Evolutionary conservation across 1,140 invertebrate genomes (phyloP), one percentile per base, ranked within the genome.

Genomic region (Calephelis virginiensis): DNA sequence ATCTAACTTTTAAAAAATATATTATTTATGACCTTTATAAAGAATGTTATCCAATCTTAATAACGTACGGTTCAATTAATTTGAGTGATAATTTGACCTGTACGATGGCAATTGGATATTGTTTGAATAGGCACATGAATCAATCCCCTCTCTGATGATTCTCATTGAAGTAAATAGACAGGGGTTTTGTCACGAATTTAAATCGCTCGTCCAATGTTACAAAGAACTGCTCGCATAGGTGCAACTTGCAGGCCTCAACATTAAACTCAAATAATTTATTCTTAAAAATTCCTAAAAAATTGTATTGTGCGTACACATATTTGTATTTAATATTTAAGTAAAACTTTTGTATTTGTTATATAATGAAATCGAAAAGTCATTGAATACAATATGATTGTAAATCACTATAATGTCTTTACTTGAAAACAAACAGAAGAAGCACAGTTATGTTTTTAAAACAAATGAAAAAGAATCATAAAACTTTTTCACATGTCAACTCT

Each of bases 141-240:
- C 49, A 65, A 45, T 50, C 63, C 49, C 50, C 63, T 64, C 17
- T 56, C 63, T 64, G 49, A 17, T 13, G 40, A 64, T 64, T 64
- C 49, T 10, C 40, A 64, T 53, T 64, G 63, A 64, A 64, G 63
- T 6, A 11, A 28, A 45, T 63, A 53, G 63, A 64, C 38, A 64
- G 63, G 49, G 63, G 49, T 43, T 64, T 64, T 53, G 63, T 43
- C 13, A 5, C 37, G 49, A 50, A 53, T 0, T n/a, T 6, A 46
- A 12, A 10, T 62, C 61, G 46, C 43, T 45, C 14, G 11, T 47
- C 1, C 14, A 46, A 28, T 10, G 6, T 17, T n/a, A 62, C 43
- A 45, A 47, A 14, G 8, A 62, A 28, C 45, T 45, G 13, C 61
- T 45, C 40, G 17, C 40, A 2, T 1, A 62, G 2, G n/a, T 28